Evolutionary conservation across 1,140 invertebrate genomes (phyloP).

Genomic region (Drosophila pandora): DNA sequence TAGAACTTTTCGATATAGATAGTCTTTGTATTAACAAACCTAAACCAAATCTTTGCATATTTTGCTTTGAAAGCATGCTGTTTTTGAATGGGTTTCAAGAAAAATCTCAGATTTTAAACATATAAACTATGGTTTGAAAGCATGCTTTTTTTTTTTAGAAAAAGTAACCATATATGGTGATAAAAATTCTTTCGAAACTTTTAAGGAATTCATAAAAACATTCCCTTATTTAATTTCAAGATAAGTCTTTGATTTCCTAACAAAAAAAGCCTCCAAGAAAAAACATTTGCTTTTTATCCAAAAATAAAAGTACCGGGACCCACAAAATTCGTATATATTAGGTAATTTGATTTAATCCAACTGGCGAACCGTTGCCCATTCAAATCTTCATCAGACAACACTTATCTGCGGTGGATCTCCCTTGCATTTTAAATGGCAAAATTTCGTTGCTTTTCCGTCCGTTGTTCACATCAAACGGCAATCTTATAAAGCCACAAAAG

Average conservation of each 20-base stretch:
- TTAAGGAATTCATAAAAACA: no score
- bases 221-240: not conserved
- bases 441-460: slow-evolving; percentile 16
- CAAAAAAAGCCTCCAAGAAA: not conserved
- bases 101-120: not conserved
- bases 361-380: slow-evolving; percentile 27
- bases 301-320: slow-evolving; percentile 1
- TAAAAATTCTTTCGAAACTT: no score
- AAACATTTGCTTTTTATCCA: not conserved
- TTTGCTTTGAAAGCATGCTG: no score
- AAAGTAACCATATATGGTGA: not conserved
- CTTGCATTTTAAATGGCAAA: slow-evolving; percentile 35
- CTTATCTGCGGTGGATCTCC: slow-evolving; percentile 29
- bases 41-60: no score
- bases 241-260: not conserved
- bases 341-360: slow-evolving; percentile 26
- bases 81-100: not conserved
- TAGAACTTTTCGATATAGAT: no score
- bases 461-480: slow-evolving; percentile 30
- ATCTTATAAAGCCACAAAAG: slow-evolving; percentile 34
- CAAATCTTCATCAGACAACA: slow-evolving; percentile 18
- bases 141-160: not conserved
- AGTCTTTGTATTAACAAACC: no score
- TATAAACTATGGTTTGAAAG: not conserved
- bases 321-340: slow-evolving; percentile 17